Base-by-base conservation (phyloP, 2,113 vertebrate genomes). In the Cisticola juncidis region DNA sequence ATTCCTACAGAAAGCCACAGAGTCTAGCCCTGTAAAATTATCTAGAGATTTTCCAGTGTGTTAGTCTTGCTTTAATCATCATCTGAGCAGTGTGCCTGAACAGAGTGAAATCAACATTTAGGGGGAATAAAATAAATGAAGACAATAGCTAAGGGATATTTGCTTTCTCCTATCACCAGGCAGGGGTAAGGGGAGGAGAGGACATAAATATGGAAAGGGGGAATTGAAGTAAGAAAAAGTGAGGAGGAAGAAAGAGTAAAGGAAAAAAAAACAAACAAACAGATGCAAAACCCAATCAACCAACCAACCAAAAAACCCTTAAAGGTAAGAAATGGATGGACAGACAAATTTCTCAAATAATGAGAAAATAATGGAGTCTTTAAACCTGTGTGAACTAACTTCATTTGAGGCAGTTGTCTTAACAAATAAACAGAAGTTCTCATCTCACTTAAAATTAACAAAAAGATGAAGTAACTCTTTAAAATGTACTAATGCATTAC, bases 181-280 rank as follows among this genome's bases (percentile, higher is more conserved):
- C 0, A 0, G 9, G 16, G 7, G 12, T 53, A 36, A 21, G 10
- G 4, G 19, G 20, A 24, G 14, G 21, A 57, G 33, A 60, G 6
- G 33, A 81, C 14, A 60, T 14, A 74, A 54, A 57, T 42, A 64
- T 3, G 12, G 38, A 36, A 47, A 90, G 15, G 13, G 7, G 8
- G 16, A 68, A 76, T 66, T n/a, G 45, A 70, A 79, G 26, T 29
- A 45, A 64, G 19, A 83, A 29, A n/a, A 38, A 57, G 26, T 17
- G 31, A 72, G 14, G 19, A 35, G n/a, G n/a, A 56, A 51, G 9
- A 57, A 25, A 29, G 3, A 31, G 20, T 3, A 7, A 10, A n/a
- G 26, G 58, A 26, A 62, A 62, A 17, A 15, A 47, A 68, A 35
- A 24, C 16, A 9, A 57, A 23, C 23, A 50, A 23, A 25, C n/a